Evolutionary conservation across 1,140 invertebrate species (phyloP).

Genomic region (Anoplolepis gracilipes): DNA sequence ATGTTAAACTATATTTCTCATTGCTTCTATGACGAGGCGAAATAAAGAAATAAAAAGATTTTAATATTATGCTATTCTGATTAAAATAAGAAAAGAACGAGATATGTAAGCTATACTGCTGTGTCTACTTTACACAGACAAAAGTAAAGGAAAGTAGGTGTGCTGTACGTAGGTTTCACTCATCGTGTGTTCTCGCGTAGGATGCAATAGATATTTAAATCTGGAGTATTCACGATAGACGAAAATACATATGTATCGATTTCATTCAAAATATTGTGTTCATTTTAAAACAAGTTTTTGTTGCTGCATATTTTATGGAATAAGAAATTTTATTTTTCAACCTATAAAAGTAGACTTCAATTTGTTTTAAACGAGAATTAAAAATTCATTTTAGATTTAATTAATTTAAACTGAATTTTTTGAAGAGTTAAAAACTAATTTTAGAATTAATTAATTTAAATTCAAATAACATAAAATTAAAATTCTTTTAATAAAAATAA

Average conservation of each 20-base stretch:
- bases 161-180: neutral
- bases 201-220: slow-evolving; percentile 15
- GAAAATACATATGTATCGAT: slow-evolving; percentile 39
- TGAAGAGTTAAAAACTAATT: neutral
- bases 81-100: neutral
- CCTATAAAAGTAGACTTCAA: neutral
- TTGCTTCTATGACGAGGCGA: neutral
- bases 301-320: neutral
- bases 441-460: neutral
- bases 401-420: neutral
- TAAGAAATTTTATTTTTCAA: neutral
- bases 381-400: neutral
- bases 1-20: neutral
- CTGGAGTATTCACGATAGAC: neutral
- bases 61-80: neutral
- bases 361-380: neutral
- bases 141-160: neutral
- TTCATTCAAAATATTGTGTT: slow-evolving; percentile 29
- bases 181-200: slow-evolving; percentile 2
- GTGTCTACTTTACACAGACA: neutral
- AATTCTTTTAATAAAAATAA: neutral
- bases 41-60: neutral
- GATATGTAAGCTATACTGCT: neutral
- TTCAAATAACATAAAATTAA: neutral
- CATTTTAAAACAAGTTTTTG: slow-evolving; percentile 5